Evolutionary conservation across 2,113 vertebrate genomes (phyloP), one percentile per base, ranked within the genome.

Genomic region (Hippocampus guttulatus): DNA sequence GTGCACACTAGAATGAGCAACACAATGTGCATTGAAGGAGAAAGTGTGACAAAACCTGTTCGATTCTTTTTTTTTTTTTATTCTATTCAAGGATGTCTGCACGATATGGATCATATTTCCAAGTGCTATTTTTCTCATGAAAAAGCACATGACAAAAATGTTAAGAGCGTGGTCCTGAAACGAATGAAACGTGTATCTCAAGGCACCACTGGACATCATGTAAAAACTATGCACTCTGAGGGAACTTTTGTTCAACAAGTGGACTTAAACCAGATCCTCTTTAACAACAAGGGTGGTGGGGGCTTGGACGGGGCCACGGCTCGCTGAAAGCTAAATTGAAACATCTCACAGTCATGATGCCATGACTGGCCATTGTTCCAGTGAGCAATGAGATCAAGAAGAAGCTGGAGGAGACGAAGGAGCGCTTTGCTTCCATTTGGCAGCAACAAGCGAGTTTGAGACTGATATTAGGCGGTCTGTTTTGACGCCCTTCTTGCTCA

Each of bases 401-500:
- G 85, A 81, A 73, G 75, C 14, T 6, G 75, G 82, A 79, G 55
- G 71, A 88, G 79, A 81, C 78, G 75, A 77, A 67, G 77, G 70
- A 78, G 80, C 69, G 69, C 70, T 79, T 76, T 76, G 73, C 83
- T 81, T 86, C 82, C 83, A 82, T 82, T 82, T 89, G 85, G 86
- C 86, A 87, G 80, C 68, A 75, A 81, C 81, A 85, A 83, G 80
- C 67, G 76, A 83, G 83, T 73, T 70, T 23, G 74, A 88, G 82
- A 88, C 84, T 88, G 78, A 91, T 90, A 89, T 91, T 84, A 83
- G 80, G 83, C 77, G 85, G 82, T 84, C 83, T 90, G 88, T 89
- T 90, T 88, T 89, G 82, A 88, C 85, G 84, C 75, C 80, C 77
- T 74, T 84, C 64, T 82, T 85, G 74, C 83, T 81, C 78, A 81